These are phyloP conservation scores for Schlechtendalia chinensis DNA, from an alignment of 1,140 invertebrate genomes.

Conservation along the genomic window DNA sequence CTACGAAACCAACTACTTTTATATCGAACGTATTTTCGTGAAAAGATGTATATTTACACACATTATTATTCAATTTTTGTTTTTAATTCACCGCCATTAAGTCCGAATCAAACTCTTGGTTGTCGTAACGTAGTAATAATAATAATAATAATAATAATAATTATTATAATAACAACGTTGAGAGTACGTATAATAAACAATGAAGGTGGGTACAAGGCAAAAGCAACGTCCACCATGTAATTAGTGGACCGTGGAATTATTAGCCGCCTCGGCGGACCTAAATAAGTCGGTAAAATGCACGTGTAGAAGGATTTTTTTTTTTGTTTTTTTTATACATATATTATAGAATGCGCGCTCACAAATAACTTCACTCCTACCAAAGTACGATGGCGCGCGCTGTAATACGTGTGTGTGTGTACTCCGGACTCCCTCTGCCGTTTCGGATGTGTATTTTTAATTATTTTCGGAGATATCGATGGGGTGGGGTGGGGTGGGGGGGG, in stretches of 20 bases:
- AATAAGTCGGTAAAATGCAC: constrained; percentile 22
- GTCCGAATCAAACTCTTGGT: constrained; percentile 14
- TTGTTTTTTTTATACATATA: background rate
- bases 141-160: background rate
- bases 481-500: too few relatives aligned
- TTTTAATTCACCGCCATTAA: constrained; percentile 21
- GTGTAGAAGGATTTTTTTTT: background rate
- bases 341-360: background rate
- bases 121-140: constrained; percentile 26
- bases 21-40: background rate
- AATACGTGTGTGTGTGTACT: too few relatives aligned
- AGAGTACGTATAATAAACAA: constrained; percentile 19
- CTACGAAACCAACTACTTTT: too few relatives aligned
- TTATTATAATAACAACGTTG: constrained; percentile 18
- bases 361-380: constrained; percentile 18
- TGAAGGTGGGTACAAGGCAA: constrained; percentile 21
- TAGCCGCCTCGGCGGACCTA: background rate
- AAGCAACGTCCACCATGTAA: constrained; percentile 33
- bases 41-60: background rate
- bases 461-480: constrained; percentile 28
- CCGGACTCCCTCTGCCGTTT: background rate
- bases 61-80: constrained; percentile 3
- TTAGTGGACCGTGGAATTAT: constrained; percentile 42
- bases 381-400: background rate
- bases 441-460: constrained; percentile 39